phyloP scores from a whole-genome alignment of 2,888 invertebrate genomes.

The Amphipoea oculea region DNA sequence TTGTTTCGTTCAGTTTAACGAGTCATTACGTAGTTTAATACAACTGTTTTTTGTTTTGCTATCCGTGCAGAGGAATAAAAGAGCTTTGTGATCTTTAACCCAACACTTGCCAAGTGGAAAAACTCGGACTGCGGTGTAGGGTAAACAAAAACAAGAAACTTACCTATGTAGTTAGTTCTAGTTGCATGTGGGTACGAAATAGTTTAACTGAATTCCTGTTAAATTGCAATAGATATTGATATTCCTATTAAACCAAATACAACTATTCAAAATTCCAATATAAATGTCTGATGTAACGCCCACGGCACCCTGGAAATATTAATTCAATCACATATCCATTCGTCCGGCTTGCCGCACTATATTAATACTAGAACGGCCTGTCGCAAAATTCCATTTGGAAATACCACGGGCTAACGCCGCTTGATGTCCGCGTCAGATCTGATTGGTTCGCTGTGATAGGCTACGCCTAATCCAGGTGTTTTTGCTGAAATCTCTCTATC shows the following conservation, averaged over 20 bases:
- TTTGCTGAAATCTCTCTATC: conserved; percentile 11
- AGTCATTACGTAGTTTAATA: conserved; percentile 31
- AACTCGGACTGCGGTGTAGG: neutral
- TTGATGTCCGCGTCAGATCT: conserved; percentile 77
- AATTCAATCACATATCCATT: conserved; percentile 73
- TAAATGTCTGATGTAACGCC: conserved; percentile 51
- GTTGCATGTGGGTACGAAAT: neutral
- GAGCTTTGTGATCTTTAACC: conserved; percentile 30
- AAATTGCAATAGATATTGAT: neutral
- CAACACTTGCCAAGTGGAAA: conserved; percentile 1
- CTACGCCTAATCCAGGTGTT: conserved; percentile 30
- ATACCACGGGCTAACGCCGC: conserved; percentile 75
- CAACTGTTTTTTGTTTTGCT: conserved; percentile 18
- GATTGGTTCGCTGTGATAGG: conserved; percentile 76
- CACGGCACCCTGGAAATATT: conserved; percentile 75
- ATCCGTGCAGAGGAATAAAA: conserved; percentile 6
- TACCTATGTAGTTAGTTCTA: neutral
- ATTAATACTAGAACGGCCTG: conserved; percentile 81
- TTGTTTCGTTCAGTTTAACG: conserved; percentile 42
- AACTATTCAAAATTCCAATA: conserved; percentile 12
- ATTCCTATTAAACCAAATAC: neutral
- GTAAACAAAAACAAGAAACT: conserved; percentile 8
- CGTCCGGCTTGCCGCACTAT: conserved; percentile 73
- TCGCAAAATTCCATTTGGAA: conserved; percentile 83
- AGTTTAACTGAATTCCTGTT: neutral